These are phyloP conservation scores for Cataglyphis hispanica DNA, from an alignment of 1,140 invertebrate genomes.

Conservation along the genomic window DNA sequence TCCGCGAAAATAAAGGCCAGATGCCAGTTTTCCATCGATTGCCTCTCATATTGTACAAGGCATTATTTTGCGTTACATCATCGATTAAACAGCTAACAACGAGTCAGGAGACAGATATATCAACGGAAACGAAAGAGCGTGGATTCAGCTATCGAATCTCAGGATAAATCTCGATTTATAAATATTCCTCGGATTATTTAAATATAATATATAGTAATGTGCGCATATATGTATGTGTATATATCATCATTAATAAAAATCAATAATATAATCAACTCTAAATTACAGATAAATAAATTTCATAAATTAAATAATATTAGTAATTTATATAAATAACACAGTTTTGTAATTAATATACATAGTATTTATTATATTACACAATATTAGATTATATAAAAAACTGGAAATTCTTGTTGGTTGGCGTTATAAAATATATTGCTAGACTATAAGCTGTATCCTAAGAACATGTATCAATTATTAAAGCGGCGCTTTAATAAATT, in stretches of 20 bases:
- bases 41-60: neutral
- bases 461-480: neutral
- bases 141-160: neutral
- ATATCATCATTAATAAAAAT: neutral
- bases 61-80: conserved; percentile 34
- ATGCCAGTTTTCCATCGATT: neutral
- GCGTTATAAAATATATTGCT: neutral
- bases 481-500: too few relatives aligned
- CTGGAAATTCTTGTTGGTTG: neutral
- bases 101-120: neutral
- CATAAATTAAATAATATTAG: too few relatives aligned
- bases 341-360: neutral
- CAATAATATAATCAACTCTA: neutral
- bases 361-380: neutral
- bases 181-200: neutral
- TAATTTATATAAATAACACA: neutral
- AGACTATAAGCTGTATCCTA: neutral
- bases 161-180: neutral
- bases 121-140: neutral
- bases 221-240: neutral
- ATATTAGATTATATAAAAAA: neutral
- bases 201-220: neutral
- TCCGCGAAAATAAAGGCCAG: conserved; percentile 12
- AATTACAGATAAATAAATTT: too few relatives aligned
- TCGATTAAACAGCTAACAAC: neutral